Evolutionary conservation across 2,113 vertebrate genomes (phyloP).

Genomic region (Lonchura striata): DNA sequence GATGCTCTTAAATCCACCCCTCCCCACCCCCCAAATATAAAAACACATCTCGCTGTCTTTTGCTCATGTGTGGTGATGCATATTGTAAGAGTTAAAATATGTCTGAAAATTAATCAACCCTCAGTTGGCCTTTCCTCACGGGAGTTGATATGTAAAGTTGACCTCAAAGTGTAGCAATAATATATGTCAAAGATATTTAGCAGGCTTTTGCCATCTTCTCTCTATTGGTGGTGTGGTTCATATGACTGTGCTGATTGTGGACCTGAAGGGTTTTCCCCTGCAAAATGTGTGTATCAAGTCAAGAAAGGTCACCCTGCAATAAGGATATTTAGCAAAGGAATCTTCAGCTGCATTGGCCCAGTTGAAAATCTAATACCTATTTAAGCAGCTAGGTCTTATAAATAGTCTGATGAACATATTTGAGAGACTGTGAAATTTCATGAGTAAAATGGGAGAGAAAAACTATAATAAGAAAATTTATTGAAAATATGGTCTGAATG

Average conservation of each 20-base stretch:
- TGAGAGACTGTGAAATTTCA: not conserved
- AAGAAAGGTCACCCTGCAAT: constrained; percentile 10
- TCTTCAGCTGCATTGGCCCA: not conserved
- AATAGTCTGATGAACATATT: not conserved
- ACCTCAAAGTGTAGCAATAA: constrained; percentile 6
- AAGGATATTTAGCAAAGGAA: not conserved
- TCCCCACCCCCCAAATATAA: not conserved
- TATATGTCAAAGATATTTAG: constrained; percentile 34
- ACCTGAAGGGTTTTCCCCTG: constrained; percentile 1
- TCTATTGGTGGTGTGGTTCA: not conserved
- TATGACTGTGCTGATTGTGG: not conserved
- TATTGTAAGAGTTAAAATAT: not conserved
- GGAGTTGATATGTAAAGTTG: constrained; percentile 5
- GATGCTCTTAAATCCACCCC: not conserved
- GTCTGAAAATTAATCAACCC: constrained; percentile 1
- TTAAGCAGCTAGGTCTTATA: not conserved
- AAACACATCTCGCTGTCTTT: not conserved
- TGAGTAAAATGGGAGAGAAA: not conserved
- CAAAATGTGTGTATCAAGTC: not conserved
- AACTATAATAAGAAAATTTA: not conserved
- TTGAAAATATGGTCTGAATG: not conserved
- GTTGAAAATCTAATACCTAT: constrained; percentile 11
- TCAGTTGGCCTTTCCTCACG: not conserved
- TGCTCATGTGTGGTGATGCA: not conserved
- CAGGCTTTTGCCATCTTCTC: not conserved